phyloP scores from a whole-genome alignment of 2,113 vertebrate species.

The Cyrtonyx montezumae region DNA sequence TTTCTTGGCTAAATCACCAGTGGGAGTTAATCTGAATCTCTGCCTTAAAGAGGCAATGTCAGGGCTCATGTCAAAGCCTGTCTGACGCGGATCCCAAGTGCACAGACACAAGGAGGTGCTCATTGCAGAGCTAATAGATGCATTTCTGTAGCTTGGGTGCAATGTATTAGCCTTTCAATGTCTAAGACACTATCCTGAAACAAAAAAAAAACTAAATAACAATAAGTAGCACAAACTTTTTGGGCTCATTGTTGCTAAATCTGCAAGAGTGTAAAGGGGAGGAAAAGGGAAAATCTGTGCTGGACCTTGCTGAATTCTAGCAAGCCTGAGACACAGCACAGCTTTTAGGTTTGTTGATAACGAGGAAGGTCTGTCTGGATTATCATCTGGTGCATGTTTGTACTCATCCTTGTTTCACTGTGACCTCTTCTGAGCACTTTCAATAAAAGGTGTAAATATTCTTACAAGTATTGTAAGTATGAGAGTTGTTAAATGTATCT shows the following conservation, averaged over 20 bases:
- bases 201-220: not conserved
- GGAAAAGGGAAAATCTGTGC: not conserved
- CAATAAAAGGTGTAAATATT: not conserved
- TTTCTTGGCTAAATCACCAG: not conserved
- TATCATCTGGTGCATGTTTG: accelerated
- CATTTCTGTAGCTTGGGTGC: not conserved
- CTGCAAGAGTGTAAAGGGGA: not conserved
- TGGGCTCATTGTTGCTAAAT: not conserved
- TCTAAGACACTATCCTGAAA: not conserved
- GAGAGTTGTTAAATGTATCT: not conserved
- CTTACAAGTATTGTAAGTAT: not conserved
- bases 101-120: not conserved
- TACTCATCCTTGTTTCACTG: not conserved
- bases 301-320: not conserved
- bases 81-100: not conserved
- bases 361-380: accelerated
- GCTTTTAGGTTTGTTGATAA: not conserved
- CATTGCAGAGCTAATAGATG: not conserved
- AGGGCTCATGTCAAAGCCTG: not conserved
- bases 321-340: not conserved
- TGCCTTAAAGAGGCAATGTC: not conserved
- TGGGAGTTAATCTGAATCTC: not conserved
- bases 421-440: not conserved
- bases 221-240: not conserved
- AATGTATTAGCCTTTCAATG: not conserved